phyloP scores from a whole-genome alignment of 2,113 vertebrate genomes.

The Oncorhynchus masou region DNA sequence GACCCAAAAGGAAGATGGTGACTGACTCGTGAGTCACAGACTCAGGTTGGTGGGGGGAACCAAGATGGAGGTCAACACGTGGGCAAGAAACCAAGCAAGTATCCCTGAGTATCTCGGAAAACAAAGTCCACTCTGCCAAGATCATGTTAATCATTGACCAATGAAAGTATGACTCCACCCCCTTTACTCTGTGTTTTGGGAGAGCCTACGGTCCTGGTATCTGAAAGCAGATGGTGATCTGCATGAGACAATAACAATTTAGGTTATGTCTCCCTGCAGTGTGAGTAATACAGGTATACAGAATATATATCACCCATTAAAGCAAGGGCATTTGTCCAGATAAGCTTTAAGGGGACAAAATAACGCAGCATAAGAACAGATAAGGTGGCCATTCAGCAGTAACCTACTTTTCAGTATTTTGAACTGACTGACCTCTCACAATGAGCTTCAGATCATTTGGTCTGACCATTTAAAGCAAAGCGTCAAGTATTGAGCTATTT shows the following conservation, averaged over 20 bases:
- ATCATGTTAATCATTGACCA: constrained; percentile 1
- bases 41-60: neutral
- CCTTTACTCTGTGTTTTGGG: neutral
- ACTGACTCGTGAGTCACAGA: constrained; percentile 1
- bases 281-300: neutral
- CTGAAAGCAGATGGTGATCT: neutral
- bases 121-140: constrained; percentile 18
- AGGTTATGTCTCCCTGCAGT: neutral
- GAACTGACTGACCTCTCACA: too few relatives aligned
- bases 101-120: neutral
- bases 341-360: too few relatives aligned
- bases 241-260: neutral
- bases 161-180: neutral
- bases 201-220: neutral
- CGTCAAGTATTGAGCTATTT: too few relatives aligned
- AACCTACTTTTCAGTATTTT: too few relatives aligned
- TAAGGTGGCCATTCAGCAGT: too few relatives aligned
- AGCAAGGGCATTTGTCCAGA: too few relatives aligned
- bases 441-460: too few relatives aligned
- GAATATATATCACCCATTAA: too few relatives aligned
- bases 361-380: too few relatives aligned
- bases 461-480: too few relatives aligned
- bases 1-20: neutral
- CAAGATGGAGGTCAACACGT: constrained; percentile 1
- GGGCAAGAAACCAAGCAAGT: neutral